A percentile compares a stretch with the other conserved stretches of the same genome.
These are phyloP conservation scores for Antechinus flavipes DNA, from an alignment of 2,113 vertebrate genomes.

Conservation along the genomic window DNA sequence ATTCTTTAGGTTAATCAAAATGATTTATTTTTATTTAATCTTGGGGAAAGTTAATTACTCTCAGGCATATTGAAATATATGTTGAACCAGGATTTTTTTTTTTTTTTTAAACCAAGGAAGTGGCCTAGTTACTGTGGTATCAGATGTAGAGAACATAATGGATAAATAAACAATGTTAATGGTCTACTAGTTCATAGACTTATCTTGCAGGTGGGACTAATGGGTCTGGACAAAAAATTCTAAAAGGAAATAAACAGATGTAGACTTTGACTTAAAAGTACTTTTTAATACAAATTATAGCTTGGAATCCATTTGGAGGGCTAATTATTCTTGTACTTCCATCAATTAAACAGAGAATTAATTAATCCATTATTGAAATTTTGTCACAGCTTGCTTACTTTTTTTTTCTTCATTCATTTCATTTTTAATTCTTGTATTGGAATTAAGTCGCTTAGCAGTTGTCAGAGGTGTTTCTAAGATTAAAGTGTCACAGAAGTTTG, in stretches of 20 bases:
- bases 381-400: background rate
- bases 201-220: background rate
- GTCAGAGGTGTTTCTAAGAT: constrained; percentile 4
- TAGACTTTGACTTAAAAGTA: constrained; percentile 7
- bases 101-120: background rate
- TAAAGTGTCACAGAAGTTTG: background rate
- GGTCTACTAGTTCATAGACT: background rate
- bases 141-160: background rate
- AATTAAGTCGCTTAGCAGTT: background rate
- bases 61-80: background rate
- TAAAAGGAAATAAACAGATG: constrained; percentile 11
- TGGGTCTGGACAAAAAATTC: background rate
- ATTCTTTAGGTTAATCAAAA: background rate
- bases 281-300: constrained; percentile 2
- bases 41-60: background rate
- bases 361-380: constrained; percentile 7
- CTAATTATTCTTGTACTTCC: background rate
- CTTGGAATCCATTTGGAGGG: background rate
- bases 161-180: background rate
- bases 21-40: background rate
- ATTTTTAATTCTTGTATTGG: background rate
- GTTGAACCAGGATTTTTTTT: background rate
- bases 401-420: background rate
- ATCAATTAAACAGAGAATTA: constrained; percentile 5
- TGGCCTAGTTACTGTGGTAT: background rate